These are phyloP conservation scores for Tenebrosternarchus preto DNA, from an alignment of 2,113 vertebrate species.

Conservation along the genomic window DNA sequence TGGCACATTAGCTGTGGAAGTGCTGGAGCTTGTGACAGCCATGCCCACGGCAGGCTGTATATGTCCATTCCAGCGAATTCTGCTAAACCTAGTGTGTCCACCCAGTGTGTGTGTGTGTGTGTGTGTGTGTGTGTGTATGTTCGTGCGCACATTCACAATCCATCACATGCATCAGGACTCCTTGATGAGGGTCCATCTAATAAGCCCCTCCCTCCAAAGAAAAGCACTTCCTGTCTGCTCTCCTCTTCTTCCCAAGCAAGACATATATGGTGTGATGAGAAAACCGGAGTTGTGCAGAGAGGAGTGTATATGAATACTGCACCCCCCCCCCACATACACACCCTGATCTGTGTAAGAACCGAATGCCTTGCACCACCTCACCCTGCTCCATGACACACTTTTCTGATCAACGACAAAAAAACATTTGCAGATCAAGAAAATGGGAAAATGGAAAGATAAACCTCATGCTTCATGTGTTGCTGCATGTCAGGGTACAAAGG, in stretches of 20 bases:
- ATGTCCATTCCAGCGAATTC: conserved; percentile 67
- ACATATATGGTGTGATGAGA: too few relatives aligned
- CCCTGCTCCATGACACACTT: not conserved
- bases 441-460: not conserved
- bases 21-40: conserved; percentile 73
- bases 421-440: conserved; percentile 34
- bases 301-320: too few relatives aligned
- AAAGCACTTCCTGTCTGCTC: not conserved
- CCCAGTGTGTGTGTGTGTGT: not conserved
- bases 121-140: not conserved
- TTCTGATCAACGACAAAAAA: conserved; percentile 38
- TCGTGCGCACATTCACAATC: conserved; percentile 46
- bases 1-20: conserved; percentile 56
- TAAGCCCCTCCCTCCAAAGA: conserved; percentile 57
- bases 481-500: conserved; percentile 59
- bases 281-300: not conserved
- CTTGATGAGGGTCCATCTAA: conserved; percentile 57
- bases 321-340: too few relatives aligned
- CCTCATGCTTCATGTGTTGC: conserved; percentile 27
- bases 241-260: not conserved
- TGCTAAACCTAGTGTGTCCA: not conserved
- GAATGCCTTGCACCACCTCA: too few relatives aligned
- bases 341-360: too few relatives aligned
- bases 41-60: conserved; percentile 73
- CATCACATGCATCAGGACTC: conserved; percentile 69